Percentiles rank a stretch among this genome's conserved stretches.
phyloP scores from a whole-genome alignment of 2,797 vertebrate genomes.

The Cynopterus sphinx region DNA sequence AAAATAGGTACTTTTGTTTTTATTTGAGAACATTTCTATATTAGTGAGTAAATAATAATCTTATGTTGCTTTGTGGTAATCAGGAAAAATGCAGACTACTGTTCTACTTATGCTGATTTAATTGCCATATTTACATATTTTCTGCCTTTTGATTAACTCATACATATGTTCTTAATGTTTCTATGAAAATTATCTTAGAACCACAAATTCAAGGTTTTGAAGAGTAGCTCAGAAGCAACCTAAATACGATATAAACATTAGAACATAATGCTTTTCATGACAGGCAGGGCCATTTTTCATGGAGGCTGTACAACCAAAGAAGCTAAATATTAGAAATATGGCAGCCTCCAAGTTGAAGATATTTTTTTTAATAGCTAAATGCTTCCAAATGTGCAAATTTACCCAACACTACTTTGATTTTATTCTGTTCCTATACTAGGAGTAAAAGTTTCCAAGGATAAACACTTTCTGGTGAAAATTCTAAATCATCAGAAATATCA shows the following conservation, averaged over 20 bases:
- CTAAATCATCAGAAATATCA: conserved; percentile 5
- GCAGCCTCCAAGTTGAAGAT: conserved; percentile 29
- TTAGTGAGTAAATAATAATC: conserved; percentile 52
- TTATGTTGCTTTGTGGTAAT: conserved; percentile 41
- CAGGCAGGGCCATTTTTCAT: not conserved
- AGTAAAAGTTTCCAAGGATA: conserved; percentile 43
- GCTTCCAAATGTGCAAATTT: conserved; percentile 59
- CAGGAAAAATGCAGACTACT: conserved; percentile 34
- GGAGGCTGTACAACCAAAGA: conserved; percentile 3
- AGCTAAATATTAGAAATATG: conserved; percentile 38
- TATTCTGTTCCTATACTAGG: conserved; percentile 30
- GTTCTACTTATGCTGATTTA: conserved; percentile 59
- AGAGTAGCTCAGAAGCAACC: conserved; percentile 58
- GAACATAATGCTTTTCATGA: conserved; percentile 31
- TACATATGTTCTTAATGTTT: conserved; percentile 71
- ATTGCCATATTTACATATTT: conserved; percentile 60
- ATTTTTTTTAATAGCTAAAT: conserved; percentile 40
- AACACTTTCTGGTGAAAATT: conserved; percentile 37
- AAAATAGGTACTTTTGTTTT: conserved; percentile 32
- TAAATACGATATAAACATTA: conserved; percentile 43
- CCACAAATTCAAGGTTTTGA: conserved; percentile 60
- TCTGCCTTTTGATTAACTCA: conserved; percentile 39
- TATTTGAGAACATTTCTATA: conserved; percentile 56
- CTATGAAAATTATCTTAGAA: conserved; percentile 67
- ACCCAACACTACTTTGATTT: conserved; percentile 34